Conservation (phyloP, 1,140 invertebrate species). For the Leptopilina clavipes region DNA sequence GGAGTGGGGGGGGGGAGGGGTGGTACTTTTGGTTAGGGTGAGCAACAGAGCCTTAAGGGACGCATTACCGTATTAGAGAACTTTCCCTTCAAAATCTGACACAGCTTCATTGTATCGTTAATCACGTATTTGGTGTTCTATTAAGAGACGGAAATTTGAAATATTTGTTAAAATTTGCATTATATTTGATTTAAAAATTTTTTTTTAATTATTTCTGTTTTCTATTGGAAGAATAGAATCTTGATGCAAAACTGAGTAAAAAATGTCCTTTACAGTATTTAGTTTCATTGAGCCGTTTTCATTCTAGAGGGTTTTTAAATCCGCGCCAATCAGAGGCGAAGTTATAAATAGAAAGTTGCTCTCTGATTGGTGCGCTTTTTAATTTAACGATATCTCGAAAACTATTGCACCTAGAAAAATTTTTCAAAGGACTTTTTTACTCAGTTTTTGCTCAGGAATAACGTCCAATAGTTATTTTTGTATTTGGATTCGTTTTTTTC, state of each 20-base stretch:
- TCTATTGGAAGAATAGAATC: background rate
- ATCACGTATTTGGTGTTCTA: background rate
- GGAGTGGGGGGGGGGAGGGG: background rate
- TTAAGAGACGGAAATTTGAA: no score
- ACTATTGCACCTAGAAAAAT: background rate
- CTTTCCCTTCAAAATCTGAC: background rate
- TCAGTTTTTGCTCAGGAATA: background rate
- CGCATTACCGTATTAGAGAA: background rate
- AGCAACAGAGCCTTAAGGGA: slow-evolving; percentile 7
- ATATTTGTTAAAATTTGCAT: no score
- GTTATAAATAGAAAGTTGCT: background rate
- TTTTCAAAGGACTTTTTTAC: background rate
- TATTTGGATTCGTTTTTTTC: no score
- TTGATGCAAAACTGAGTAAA: background rate
- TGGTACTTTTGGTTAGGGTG: background rate
- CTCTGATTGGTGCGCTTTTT: background rate
- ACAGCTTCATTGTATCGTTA: background rate
- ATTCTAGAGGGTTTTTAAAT: background rate
- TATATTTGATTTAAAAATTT: no score
- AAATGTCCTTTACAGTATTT: background rate
- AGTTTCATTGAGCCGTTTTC: background rate
- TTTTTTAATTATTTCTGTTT: no score
- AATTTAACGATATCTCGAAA: background rate
- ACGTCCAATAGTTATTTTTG: background rate
- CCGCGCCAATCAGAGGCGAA: background rate